Base-by-base conservation (phyloP, 2,113 vertebrate species). In the Laticauda colubrina region DNA sequence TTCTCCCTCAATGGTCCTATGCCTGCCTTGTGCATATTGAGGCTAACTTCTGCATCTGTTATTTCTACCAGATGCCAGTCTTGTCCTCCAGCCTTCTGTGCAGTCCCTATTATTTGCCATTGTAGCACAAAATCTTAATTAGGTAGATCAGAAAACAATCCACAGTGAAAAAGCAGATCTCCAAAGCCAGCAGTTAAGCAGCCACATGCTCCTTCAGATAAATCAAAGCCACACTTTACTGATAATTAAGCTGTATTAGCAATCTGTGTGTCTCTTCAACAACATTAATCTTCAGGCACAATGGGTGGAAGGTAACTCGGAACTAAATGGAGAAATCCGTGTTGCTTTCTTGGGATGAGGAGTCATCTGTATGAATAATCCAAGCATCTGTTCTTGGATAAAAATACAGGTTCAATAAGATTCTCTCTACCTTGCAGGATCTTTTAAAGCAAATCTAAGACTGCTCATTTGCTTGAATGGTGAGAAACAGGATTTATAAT, bases 31-130 rank as follows among this genome's bases (percentile, higher is more conserved):
- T 48, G 94, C 94, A 92, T 93, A 94, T 96, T 94, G 94, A 95
- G 93, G 92, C 91, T 0, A 53, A 85, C 56, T 93, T 0, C 7
- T 94, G 94, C 94, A 75, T 95, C 95, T 95, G 95, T 96, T 94
- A 94, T 96, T 90, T 93, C 93, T 92, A 90, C 95, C 96, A 96
- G 96, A 96, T 96, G 97, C 93, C 95, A 92, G 87, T 95, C 94
- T 94, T 89, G 48, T 51, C 56, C 93, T 92, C 91, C 45, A 59
- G 18, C 53, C 93, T 95, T 94, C 91, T 93, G 88, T 90, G 91
- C 57, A 75, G 87, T 91, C 94, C 93, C 96, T 81, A 92, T 93
- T 94, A 92, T 93, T 95, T 91, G 92, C 89, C 24, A 88, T 90
- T 55, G 92, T 91, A 95, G 94, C 94, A 54, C 59, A 94, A 94